Conservation (phyloP, 1,140 invertebrate species). For the Cherax quadricarinatus region DNA sequence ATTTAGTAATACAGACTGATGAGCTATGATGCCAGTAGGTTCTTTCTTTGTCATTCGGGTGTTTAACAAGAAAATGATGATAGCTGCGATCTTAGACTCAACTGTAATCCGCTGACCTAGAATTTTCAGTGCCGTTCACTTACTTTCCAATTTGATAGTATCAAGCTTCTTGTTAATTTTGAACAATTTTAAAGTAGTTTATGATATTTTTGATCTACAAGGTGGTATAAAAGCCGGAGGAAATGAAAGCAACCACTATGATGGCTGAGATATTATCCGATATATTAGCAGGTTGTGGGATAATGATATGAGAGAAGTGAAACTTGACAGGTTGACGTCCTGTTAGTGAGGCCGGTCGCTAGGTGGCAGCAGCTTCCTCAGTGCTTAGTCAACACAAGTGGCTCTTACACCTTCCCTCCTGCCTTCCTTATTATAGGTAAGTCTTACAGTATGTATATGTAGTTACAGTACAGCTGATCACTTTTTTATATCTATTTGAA, state of each 20-base stretch:
- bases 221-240: not conserved
- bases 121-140: constrained; percentile 18
- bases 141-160: not conserved
- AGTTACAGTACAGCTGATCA: too few relatives aligned
- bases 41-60: not conserved
- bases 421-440: constrained; percentile 13
- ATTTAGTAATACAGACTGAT: not conserved
- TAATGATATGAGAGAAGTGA: constrained; percentile 29
- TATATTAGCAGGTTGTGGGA: constrained; percentile 13
- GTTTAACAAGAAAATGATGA: constrained; percentile 49
- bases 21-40: not conserved
- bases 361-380: constrained; percentile 31
- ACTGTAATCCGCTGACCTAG: constrained; percentile 35
- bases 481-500: too few relatives aligned
- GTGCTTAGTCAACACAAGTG: constrained; percentile 41
- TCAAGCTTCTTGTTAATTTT: not conserved
- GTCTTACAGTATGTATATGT: not conserved
- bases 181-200: not conserved
- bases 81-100: constrained; percentile 25
- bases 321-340: not conserved
- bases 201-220: not conserved
- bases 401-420: not conserved
- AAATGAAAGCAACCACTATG: not conserved
- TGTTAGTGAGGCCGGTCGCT: constrained; percentile 16
- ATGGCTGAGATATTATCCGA: not conserved